Conservation (phyloP, 2,888 invertebrate species). For the Pyrochroa serraticornis region DNA sequence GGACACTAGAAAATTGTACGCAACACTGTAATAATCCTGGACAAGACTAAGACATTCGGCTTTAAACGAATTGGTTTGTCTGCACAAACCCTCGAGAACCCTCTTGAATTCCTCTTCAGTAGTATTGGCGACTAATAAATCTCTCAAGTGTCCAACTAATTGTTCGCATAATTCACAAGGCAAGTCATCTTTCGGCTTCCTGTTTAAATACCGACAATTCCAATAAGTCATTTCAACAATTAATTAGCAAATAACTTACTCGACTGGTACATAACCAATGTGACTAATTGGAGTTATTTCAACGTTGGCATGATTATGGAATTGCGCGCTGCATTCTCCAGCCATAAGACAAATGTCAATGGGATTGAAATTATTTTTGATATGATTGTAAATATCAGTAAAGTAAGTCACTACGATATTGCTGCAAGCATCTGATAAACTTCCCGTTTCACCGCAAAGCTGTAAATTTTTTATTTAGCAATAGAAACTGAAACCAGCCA, state of each 20-base stretch:
- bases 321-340: slow-evolving; percentile 74
- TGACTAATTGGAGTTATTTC: slow-evolving; percentile 64
- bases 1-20: slow-evolving; percentile 73
- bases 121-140: slow-evolving; percentile 82
- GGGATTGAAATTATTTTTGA: slow-evolving; percentile 67
- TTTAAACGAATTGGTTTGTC: slow-evolving; percentile 76
- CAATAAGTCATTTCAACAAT: slow-evolving; percentile 8
- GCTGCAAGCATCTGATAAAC: slow-evolving; percentile 80
- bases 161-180: slow-evolving; percentile 88
- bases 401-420: slow-evolving; percentile 76
- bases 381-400: slow-evolving; percentile 69
- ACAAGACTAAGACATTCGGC: slow-evolving; percentile 77
- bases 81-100: slow-evolving; percentile 79
- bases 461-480: slow-evolving; percentile 29
- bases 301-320: slow-evolving; percentile 68
- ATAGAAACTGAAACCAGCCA: background rate
- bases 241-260: slow-evolving; percentile 41
- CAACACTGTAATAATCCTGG: slow-evolving; percentile 75
- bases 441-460: slow-evolving; percentile 73
- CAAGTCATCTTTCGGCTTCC: slow-evolving; percentile 62
- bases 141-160: slow-evolving; percentile 77
- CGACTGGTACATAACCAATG: slow-evolving; percentile 63
- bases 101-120: slow-evolving; percentile 82
- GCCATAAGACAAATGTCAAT: slow-evolving; percentile 75
- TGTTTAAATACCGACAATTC: slow-evolving; percentile 6